Conservation (phyloP, 2,113 vertebrate species). For the Paramisgurnus dabryanus region DNA sequence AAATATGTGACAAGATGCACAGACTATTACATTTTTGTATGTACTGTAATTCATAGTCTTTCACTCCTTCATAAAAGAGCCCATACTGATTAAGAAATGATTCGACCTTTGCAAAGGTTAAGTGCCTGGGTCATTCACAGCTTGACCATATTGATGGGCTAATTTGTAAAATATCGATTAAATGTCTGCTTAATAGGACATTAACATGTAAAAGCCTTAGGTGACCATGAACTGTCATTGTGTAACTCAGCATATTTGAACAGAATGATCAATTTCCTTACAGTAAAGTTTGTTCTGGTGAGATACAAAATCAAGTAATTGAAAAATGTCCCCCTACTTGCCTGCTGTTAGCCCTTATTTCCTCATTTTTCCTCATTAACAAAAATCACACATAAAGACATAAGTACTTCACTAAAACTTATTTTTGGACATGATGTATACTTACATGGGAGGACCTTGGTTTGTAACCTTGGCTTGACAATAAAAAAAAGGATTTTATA, state of each 20-base stretch:
- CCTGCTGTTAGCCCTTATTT: no score
- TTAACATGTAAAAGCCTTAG: constrained; percentile 44
- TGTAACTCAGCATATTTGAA: neutral
- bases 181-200: constrained; percentile 58
- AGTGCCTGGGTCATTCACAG: constrained; percentile 62
- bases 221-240: constrained; percentile 30
- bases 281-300: neutral
- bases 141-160: constrained; percentile 69
- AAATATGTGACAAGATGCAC: no score
- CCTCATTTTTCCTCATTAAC: no score
- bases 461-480: no score
- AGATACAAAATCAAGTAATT: neutral
- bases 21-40: neutral
- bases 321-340: neutral
- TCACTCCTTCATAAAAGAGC: constrained; percentile 7
- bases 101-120: constrained; percentile 73
- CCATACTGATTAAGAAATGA: constrained; percentile 47
- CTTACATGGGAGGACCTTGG: no score
- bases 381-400: no score
- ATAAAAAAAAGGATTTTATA: no score
- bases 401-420: no score
- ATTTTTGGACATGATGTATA: no score
- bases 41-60: neutral
- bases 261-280: neutral
- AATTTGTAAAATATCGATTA: constrained; percentile 65